Conservation (phyloP, 2,888 invertebrate species). For the Opisthograptis luteolata region DNA sequence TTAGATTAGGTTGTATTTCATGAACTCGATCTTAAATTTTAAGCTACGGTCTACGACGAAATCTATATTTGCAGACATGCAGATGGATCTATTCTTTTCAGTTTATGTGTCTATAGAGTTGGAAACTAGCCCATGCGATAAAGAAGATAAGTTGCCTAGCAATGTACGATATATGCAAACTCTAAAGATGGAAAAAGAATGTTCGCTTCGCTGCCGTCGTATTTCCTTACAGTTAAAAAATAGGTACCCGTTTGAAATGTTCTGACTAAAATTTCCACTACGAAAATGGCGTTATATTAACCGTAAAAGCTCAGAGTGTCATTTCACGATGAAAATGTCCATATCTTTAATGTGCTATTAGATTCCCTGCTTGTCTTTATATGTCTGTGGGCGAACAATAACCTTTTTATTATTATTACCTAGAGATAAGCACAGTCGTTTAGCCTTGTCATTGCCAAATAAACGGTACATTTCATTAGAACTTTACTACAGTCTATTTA, state of each 20-base stretch:
- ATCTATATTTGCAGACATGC: no score
- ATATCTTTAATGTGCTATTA: slow-evolving; percentile 72
- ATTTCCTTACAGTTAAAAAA: slow-evolving; percentile 5
- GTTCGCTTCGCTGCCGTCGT: slow-evolving; percentile 3
- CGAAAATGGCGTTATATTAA: slow-evolving; percentile 43
- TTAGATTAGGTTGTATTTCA: neutral
- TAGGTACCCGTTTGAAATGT: neutral
- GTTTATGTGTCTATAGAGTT: no score
- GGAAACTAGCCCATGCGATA: no score
- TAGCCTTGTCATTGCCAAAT: slow-evolving; percentile 47
- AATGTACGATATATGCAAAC: no score
- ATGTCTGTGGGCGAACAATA: slow-evolving; percentile 49
- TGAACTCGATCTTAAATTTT: neutral
- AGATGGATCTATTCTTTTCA: no score
- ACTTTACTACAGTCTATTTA: slow-evolving; percentile 20
- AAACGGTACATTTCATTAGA: slow-evolving; percentile 42
- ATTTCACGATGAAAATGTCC: slow-evolving; percentile 61
- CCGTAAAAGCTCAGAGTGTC: slow-evolving; percentile 58
- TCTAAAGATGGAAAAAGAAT: slow-evolving; percentile 6
- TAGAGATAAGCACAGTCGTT: slow-evolving; percentile 52
- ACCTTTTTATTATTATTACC: slow-evolving; percentile 64
- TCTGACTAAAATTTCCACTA: slow-evolving; percentile 20
- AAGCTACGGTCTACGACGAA: neutral
- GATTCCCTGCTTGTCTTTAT: slow-evolving; percentile 57
- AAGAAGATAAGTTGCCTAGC: no score